These are phyloP conservation scores for Scyliorhinus canicula DNA, from an alignment of 2,797 vertebrate genomes.

Conservation along the genomic window DNA sequence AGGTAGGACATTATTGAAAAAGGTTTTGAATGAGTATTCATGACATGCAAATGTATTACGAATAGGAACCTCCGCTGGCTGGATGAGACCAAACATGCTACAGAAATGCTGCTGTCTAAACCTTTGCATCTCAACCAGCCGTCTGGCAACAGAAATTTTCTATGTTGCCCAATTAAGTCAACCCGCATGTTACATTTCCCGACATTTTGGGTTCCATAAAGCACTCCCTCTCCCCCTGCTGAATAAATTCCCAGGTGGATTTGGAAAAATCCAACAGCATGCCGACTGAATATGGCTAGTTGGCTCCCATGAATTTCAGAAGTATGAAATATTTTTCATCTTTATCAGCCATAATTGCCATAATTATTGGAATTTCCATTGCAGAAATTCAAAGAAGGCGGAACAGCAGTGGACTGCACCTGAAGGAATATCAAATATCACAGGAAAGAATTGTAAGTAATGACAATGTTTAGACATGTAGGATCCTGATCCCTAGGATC, in stretches of 20 bases:
- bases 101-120: no score
- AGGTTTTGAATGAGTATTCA: no score
- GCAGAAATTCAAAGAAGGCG: not conserved
- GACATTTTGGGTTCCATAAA: no score
- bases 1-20: no score
- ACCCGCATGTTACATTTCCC: no score
- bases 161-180: no score
- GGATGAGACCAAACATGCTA: no score
- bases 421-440: not conserved
- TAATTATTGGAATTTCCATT: not conserved
- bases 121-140: no score
- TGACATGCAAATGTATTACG: no score
- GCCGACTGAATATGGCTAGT: not conserved
- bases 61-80: no score
- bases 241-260: not conserved
- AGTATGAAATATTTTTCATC: not conserved
- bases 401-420: not conserved
- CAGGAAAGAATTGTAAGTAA: not conserved
- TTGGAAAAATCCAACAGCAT: not conserved
- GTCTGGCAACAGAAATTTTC: no score
- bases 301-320: not conserved
- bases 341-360: not conserved
- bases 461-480: not conserved
- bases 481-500: not conserved
- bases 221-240: no score